These are phyloP conservation scores for Poeciliopsis prolifica DNA, from an alignment of 2,113 vertebrate genomes.

Conservation along the genomic window DNA sequence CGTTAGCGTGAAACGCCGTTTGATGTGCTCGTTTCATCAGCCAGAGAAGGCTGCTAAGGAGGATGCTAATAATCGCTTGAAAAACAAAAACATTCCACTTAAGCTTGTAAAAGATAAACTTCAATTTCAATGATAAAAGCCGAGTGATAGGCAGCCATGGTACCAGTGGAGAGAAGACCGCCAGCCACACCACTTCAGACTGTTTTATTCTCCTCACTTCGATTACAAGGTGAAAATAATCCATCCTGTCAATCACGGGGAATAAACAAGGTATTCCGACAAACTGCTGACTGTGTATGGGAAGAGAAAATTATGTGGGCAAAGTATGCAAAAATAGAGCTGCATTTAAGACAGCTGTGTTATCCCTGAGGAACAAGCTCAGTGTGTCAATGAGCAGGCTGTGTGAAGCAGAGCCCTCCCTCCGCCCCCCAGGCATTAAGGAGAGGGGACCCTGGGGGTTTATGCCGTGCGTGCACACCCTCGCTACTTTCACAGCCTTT, in stretches of 20 bases:
- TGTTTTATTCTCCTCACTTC: conserved; percentile 18
- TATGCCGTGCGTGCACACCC: conserved; percentile 39
- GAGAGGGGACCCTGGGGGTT: conserved; percentile 59
- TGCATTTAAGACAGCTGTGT: conserved; percentile 60
- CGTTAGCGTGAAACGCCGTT: conserved; percentile 69
- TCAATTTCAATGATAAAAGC: conserved; percentile 80
- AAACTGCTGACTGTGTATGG: conserved; percentile 61
- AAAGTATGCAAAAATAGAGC: conserved; percentile 62
- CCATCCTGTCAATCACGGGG: conserved; percentile 69
- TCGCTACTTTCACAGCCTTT: conserved; percentile 54
- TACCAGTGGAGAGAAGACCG: conserved; percentile 52
- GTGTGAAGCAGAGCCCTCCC: conserved; percentile 62
- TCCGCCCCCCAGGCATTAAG: conserved; percentile 56
- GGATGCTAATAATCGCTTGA: conserved; percentile 79
- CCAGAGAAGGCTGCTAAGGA: conserved; percentile 58
- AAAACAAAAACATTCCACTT: conserved; percentile 73
- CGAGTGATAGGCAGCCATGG: conserved; percentile 62
- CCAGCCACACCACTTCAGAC: conserved; percentile 26
- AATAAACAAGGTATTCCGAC: conserved; percentile 62
- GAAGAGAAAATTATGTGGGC: conserved; percentile 48
- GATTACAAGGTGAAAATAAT: conserved; percentile 49
- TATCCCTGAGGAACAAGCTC: conserved; percentile 58
- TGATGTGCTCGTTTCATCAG: conserved; percentile 76
- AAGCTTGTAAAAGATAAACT: conserved; percentile 77
- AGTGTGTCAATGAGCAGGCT: conserved; percentile 57